phyloP scores from a whole-genome alignment of 2,888 invertebrate species.

The Phanerotoma sp. region DNA sequence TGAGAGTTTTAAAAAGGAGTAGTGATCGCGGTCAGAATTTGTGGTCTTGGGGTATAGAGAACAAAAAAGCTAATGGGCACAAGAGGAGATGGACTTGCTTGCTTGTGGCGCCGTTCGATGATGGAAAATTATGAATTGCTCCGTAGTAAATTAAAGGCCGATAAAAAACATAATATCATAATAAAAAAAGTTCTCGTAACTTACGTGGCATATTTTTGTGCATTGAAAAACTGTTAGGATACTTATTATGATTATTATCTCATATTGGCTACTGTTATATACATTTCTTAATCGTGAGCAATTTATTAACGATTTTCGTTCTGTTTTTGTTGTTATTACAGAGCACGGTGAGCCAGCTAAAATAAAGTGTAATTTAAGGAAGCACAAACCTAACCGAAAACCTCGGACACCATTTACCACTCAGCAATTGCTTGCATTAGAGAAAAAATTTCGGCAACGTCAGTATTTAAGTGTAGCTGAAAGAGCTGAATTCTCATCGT shows the following conservation, averaged over 20 bases:
- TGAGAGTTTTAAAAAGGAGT: background rate
- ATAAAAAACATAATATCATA: constrained; percentile 8
- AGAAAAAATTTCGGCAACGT: constrained; percentile 95
- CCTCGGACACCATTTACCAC: constrained; percentile 99
- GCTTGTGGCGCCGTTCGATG: constrained; percentile 45
- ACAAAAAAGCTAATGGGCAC: constrained; percentile 50
- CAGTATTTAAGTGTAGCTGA: constrained; percentile 98
- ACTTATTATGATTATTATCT: too few species aligned
- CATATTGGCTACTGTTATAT: too few species aligned
- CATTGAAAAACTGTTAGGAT: too few species aligned
- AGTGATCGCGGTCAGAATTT: constrained; percentile 49
- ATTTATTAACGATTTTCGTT: background rate
- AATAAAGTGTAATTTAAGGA: constrained; percentile 86
- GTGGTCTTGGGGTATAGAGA: constrained; percentile 37
- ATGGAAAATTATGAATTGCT: constrained; percentile 52
- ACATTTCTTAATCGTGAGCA: background rate
- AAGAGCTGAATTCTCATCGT: constrained; percentile 95
- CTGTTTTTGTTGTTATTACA: constrained; percentile 59
- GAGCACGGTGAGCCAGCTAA: constrained; percentile 79
- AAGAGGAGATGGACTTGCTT: constrained; percentile 22
- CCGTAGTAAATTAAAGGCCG: constrained; percentile 40
- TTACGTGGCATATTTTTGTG: too few species aligned
- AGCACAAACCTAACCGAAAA: constrained; percentile 98
- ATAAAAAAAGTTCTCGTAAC: background rate
- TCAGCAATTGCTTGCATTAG: constrained; percentile 89